These are phyloP conservation scores for Stomorhina lunata DNA, from an alignment of 2,888 invertebrate genomes.

Conservation along the genomic window DNA sequence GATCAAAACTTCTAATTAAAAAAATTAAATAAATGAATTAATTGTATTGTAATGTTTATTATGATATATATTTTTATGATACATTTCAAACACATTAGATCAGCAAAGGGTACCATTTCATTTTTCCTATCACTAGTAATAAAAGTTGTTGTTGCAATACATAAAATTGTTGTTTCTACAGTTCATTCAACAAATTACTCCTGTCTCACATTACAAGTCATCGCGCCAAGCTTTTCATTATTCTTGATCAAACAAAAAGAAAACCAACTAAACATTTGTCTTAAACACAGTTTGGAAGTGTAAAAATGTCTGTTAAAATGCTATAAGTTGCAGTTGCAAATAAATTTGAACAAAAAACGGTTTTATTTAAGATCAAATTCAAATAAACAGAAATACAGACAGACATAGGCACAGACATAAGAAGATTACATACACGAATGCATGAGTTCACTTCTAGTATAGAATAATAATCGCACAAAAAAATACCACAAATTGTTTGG, in stretches of 20 bases:
- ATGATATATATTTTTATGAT: conserved; percentile 57
- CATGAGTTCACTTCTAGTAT: conserved; percentile 5
- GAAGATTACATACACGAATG: background rate
- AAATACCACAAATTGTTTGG: too few relatives aligned
- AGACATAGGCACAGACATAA: background rate
- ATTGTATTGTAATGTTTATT: conserved; percentile 3
- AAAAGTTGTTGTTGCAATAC: too few relatives aligned
- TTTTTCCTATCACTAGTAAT: too few relatives aligned
- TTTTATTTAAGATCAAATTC: conserved; percentile 42
- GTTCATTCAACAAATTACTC: conserved; percentile 55
- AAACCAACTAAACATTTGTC: conserved; percentile 55
- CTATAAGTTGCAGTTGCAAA: conserved; percentile 14
- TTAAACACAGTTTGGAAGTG: conserved; percentile 47
- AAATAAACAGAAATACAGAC: conserved; percentile 20
- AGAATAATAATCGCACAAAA: too few relatives aligned
- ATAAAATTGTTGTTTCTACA: conserved; percentile 46
- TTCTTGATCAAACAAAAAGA: conserved; percentile 1
- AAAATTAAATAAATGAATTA: too few relatives aligned
- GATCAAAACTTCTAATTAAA: too few relatives aligned
- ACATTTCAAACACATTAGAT: conserved; percentile 64
- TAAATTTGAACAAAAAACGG: background rate
- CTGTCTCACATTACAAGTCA: conserved; percentile 57
- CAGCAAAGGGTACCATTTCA: too few relatives aligned
- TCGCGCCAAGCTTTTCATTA: conserved; percentile 32
- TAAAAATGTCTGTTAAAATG: conserved; percentile 34